Evolutionary conservation across 1,140 invertebrate genomes (phyloP).

Genomic region (Sminthurides bifidus): DNA sequence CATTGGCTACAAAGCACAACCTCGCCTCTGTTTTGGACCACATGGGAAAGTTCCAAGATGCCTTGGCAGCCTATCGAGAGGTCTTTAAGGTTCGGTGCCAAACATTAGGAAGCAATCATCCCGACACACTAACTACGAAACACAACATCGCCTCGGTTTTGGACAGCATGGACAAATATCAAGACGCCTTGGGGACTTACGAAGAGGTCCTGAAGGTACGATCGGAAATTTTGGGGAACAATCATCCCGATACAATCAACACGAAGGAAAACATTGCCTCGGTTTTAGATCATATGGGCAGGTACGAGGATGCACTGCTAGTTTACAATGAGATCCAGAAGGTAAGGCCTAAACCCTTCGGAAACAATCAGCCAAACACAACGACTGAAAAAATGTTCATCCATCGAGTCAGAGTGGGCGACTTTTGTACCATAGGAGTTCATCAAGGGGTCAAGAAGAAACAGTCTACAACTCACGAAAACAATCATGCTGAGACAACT

Average conservation of each 20-base stretch:
- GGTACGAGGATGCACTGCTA: neutral
- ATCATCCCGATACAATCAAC: no score
- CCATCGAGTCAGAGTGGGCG: no score
- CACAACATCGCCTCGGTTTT: no score
- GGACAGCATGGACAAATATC: no score
- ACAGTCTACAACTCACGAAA: no score
- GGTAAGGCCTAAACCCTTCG: neutral
- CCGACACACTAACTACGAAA: no score
- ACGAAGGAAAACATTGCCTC: neutral
- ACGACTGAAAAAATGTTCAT: no score
- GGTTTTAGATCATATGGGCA: neutral
- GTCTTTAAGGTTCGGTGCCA: neutral
- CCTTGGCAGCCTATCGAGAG: neutral
- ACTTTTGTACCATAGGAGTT: no score
- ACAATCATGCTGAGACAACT: no score
- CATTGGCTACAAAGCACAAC: neutral
- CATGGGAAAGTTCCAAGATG: neutral
- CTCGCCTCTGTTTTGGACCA: neutral
- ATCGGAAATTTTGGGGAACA: no score
- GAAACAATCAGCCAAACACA: neutral
- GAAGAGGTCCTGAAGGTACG: neutral
- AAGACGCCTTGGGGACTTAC: neutral
- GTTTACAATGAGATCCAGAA: neutral
- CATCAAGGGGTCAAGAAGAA: no score
- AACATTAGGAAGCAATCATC: neutral